phyloP scores from a whole-genome alignment of 2,888 invertebrate species.

The Kuschelorhynchus macadamiae region DNA sequence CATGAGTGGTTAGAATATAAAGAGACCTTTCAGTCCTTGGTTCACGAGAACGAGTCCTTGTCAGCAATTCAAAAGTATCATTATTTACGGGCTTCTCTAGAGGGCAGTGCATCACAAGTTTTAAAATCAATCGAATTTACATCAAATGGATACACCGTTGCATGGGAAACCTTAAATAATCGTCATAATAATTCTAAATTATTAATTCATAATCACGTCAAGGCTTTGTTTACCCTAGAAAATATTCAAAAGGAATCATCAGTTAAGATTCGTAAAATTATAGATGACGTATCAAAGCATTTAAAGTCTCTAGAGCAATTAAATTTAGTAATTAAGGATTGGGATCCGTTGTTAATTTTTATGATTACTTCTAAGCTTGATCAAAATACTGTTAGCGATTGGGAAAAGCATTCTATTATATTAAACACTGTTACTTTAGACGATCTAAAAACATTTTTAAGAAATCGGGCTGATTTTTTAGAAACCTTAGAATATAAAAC shows the following conservation, averaged over 20 bases:
- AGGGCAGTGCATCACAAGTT: constrained; percentile 6
- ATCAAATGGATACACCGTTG: constrained; percentile 28
- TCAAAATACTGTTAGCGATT: constrained; percentile 10
- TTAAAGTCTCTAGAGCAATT: constrained; percentile 21
- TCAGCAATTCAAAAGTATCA: constrained; percentile 20
- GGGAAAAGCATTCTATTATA: constrained; percentile 5
- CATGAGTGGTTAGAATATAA: constrained; percentile 35
- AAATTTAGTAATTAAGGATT: constrained; percentile 1
- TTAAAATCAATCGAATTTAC: constrained; percentile 25
- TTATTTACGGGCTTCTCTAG: constrained; percentile 18
- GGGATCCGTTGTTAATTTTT: background rate
- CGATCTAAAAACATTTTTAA: constrained; percentile 5
- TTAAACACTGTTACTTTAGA: background rate
- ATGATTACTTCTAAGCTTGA: background rate
- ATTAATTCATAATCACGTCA: background rate
- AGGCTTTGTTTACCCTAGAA: background rate
- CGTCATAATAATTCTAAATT: background rate
- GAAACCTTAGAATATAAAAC: constrained; percentile 19
- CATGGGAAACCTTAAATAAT: constrained; percentile 16
- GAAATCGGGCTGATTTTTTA: constrained; percentile 14
- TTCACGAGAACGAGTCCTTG: constrained; percentile 26
- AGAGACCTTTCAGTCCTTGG: constrained; percentile 15
- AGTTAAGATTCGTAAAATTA: background rate
- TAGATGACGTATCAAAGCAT: constrained; percentile 23
- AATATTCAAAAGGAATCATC: background rate